Evolutionary conservation across 2,888 invertebrate species (phyloP).

Genomic region (Osmoderma eremita): DNA sequence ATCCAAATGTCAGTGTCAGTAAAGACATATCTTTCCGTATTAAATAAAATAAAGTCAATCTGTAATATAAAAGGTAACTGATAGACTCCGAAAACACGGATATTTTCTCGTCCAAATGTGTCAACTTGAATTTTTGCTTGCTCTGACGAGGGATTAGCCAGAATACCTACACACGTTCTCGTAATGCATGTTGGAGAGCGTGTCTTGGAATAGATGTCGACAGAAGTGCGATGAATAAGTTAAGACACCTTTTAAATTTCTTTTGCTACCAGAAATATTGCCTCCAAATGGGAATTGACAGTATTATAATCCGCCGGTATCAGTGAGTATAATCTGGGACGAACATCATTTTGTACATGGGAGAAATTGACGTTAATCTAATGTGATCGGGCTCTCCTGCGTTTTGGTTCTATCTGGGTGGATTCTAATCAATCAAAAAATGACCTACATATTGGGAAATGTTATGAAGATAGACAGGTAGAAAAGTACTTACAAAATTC

Average conservation of each 20-base stretch:
- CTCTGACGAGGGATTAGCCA: conserved; percentile 24
- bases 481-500: not conserved
- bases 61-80: conserved; percentile 23
- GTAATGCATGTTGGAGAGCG: conserved; percentile 9
- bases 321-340: conserved; percentile 17
- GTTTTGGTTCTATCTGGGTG: not conserved
- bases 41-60: conserved; percentile 10
- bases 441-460: not conserved
- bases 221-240: conserved; percentile 19
- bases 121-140: conserved; percentile 24
- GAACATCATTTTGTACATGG: conserved; percentile 18
- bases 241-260: conserved; percentile 21
- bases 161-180: conserved; percentile 32
- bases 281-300: conserved; percentile 27
- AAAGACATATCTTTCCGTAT: not conserved
- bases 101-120: conserved; percentile 25
- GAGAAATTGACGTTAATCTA: conserved; percentile 22
- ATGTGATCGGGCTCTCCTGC: not conserved
- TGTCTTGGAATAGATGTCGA: conserved; percentile 15
- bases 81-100: conserved; percentile 6
- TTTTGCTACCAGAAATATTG: conserved; percentile 26
- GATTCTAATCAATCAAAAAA: not conserved
- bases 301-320: conserved; percentile 21
- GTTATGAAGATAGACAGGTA: not conserved
- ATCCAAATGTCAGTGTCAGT: too few species aligned